A percentile compares a stretch with the other conserved stretches of the same genome.
phyloP scores from a whole-genome alignment of 1,140 invertebrate species.

The Leptinotarsa texana region DNA sequence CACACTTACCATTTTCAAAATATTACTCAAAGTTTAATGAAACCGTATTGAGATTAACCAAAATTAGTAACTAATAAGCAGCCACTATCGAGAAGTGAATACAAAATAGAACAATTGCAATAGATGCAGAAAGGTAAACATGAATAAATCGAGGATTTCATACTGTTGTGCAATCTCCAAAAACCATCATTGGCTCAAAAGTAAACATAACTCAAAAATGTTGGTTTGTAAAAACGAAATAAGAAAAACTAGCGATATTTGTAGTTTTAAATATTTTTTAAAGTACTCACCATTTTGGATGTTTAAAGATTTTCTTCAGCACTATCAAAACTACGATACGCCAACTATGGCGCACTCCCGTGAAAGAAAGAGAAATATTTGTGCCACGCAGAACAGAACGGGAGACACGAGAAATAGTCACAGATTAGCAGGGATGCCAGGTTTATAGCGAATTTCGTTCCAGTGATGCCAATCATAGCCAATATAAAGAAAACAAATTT shows the following conservation, averaged over 20 bases:
- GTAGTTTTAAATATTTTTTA: slow-evolving; percentile 50
- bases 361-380: slow-evolving; percentile 46
- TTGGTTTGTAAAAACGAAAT: slow-evolving; percentile 44
- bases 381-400: slow-evolving; percentile 33
- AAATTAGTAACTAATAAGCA: too few species aligned
- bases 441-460: too few species aligned
- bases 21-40: slow-evolving; percentile 1
- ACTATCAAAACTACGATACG: slow-evolving; percentile 74
- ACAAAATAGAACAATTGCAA: too few species aligned
- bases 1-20: slow-evolving; percentile 10
- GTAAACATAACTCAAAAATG: slow-evolving; percentile 50
- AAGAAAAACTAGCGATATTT: slow-evolving; percentile 47
- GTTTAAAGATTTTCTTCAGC: slow-evolving; percentile 74
- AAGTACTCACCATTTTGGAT: slow-evolving; percentile 82
- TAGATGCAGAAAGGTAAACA: slow-evolving; percentile 10
- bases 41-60: neutral
- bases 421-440: too few species aligned
- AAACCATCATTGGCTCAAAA: neutral
- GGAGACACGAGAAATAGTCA: too few species aligned
- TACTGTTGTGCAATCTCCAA: slow-evolving; percentile 54
- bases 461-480: too few species aligned
- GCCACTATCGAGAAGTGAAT: too few species aligned
- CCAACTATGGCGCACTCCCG: slow-evolving; percentile 82
- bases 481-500: too few species aligned
- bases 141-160: slow-evolving; percentile 39